Base-by-base conservation (phyloP, 2,888 invertebrate species). In the Euzophera pinguis region DNA sequence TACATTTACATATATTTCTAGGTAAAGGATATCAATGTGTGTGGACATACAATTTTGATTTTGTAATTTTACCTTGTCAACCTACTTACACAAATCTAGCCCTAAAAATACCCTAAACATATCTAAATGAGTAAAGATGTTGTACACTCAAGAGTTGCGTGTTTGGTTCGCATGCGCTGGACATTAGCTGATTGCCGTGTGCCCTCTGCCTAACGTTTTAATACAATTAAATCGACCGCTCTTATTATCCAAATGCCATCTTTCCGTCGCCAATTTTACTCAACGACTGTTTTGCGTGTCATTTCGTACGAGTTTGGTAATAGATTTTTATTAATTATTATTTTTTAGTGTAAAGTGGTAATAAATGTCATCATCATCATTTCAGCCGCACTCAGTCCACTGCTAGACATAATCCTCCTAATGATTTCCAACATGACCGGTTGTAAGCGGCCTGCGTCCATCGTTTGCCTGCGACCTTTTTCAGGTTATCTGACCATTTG, bases 141-240 rank as follows among this genome's bases (percentile, higher is more conserved):
- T 39, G 16, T 34, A 45, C 52, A 53, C 52, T 50, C 38, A 41
- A 32, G 39, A 72, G 75, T 88, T 79, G 88, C 89, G 89, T 89
- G 89, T 63, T 60, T 54, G 52, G 80, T 78, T 83, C 78, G 87
- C 89, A 85, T 86, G 87, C 81, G 75, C 75, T 60, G 68, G 65
- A 69, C 89, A 89, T 89, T 89, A 89, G 88, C 75, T 88, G 88
- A 89, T 89, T 89, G 85, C 75, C 69, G 66, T 78, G 78, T 81
- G 75, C 83, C 79, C 77, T 74, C 78, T 67, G 77, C 82, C 79
- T 82, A 83, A 81, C 86, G 84, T 86, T 89, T 89, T 89, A 89
- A 89, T 89, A 85, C 88, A 87, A 88, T 89, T 89, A 89, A 86
- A 86, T 85, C 75, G 80, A 86, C 83, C 76, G 71, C 77, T 75